These are phyloP conservation scores for Amblyteles armatorius DNA, from an alignment of 2,888 invertebrate genomes.

Conservation along the genomic window DNA sequence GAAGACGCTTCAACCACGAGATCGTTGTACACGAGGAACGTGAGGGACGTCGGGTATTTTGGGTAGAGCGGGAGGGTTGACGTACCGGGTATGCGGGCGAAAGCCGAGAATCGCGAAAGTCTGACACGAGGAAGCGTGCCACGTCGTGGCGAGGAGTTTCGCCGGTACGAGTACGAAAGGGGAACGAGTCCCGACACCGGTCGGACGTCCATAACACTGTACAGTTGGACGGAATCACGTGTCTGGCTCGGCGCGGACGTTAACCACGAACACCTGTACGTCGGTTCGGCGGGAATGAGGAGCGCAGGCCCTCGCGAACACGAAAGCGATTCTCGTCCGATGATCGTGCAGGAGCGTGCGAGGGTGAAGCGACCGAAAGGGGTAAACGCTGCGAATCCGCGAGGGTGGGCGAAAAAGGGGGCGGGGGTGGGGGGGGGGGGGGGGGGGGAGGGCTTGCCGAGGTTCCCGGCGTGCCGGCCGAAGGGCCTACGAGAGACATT, in stretches of 20 bases:
- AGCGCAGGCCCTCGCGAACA: slow-evolving; percentile 48
- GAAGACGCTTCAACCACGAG: slow-evolving; percentile 30
- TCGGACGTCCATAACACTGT: slow-evolving; percentile 66
- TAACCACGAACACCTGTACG: slow-evolving; percentile 72
- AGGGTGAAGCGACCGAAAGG: slow-evolving; percentile 45
- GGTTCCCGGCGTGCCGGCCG: slow-evolving; percentile 39
- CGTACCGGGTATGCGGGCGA: neutral
- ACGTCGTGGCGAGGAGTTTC: slow-evolving; percentile 64
- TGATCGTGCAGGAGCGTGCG: slow-evolving; percentile 55
- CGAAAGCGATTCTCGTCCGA: slow-evolving; percentile 54
- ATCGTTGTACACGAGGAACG: slow-evolving; percentile 49
- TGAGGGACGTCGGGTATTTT: slow-evolving; percentile 59
- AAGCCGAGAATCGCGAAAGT: slow-evolving; percentile 58
- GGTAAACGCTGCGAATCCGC: neutral
- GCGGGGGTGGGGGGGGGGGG: slow-evolving; percentile 2
- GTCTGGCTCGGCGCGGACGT: slow-evolving; percentile 64
- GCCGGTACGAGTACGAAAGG: slow-evolving; percentile 60
- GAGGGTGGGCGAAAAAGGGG: neutral
- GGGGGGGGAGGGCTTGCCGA: slow-evolving; percentile 28
- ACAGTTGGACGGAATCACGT: slow-evolving; percentile 66
- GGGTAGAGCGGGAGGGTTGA: slow-evolving; percentile 32
- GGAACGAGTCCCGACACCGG: slow-evolving; percentile 64
- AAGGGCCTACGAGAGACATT: slow-evolving; percentile 65
- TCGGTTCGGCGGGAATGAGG: slow-evolving; percentile 61
- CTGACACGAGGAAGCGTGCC: slow-evolving; percentile 65